These are phyloP conservation scores for Alviniconcha marisindica DNA, from an alignment of 1,140 invertebrate genomes.

Conservation along the genomic window DNA sequence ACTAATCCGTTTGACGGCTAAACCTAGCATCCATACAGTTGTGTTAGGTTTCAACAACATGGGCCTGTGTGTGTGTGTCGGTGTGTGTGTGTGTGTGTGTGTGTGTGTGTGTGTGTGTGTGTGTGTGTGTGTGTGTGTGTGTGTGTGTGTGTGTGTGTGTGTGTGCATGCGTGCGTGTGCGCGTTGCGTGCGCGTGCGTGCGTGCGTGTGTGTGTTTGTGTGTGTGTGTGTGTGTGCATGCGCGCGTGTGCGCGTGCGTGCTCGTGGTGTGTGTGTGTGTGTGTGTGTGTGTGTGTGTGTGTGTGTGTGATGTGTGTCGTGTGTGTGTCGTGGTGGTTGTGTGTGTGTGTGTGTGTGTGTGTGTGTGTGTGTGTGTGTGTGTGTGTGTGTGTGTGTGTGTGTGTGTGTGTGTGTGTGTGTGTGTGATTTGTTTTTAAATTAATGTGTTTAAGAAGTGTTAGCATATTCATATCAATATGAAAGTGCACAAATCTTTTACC, in stretches of 20 bases:
- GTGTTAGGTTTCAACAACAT: no score
- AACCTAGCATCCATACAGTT: no score
- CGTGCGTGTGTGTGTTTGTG: background rate
- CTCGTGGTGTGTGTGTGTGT: background rate
- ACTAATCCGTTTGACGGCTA: no score
- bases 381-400: background rate
- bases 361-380: conserved; percentile 9
- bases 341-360: background rate
- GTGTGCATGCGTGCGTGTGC: background rate
- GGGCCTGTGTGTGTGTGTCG: background rate
- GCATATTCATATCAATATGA: no score
- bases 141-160: background rate
- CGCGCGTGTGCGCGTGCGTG: background rate
- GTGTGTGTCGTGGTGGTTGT: background rate
- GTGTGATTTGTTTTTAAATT: no score
- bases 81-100: conserved; percentile 9
- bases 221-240: background rate
- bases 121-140: conserved; percentile 3
- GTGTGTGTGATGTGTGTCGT: background rate
- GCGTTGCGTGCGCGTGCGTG: background rate
- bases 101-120: conserved; percentile 7
- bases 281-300: background rate
- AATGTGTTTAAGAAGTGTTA: no score
- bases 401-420: no score
- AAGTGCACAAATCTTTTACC: no score